Percentiles rank a stretch among this genome's conserved stretches.
Conservation (phyloP, 1,140 invertebrate genomes). For the Cherax destructor region DNA sequence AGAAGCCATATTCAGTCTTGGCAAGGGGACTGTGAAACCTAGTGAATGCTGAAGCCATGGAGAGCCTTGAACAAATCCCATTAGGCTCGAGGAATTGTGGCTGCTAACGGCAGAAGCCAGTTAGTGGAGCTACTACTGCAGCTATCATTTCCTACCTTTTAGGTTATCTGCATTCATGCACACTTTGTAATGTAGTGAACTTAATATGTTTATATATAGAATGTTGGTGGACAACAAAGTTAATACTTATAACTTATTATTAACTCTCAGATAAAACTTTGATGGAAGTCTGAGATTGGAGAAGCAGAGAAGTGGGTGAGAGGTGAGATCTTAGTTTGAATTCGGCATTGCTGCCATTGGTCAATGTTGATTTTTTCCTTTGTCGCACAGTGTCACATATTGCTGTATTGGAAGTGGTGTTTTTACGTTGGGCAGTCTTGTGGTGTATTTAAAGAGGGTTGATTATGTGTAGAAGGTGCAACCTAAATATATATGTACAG, state of each 20-base stretch:
- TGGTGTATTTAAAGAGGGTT: conserved; percentile 44
- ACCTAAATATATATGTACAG: conserved; percentile 6
- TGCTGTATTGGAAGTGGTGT: conserved; percentile 62
- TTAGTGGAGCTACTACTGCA: conserved; percentile 12
- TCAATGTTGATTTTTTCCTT: conserved; percentile 52
- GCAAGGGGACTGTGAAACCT: conserved; percentile 29
- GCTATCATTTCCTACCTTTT: not conserved
- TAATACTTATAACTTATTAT: conserved; percentile 41
- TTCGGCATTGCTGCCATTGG: conserved; percentile 37
- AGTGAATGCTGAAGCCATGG: not conserved
- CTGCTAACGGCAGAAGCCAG: conserved; percentile 25
- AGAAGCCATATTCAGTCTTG: not conserved
- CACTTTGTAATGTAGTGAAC: conserved; percentile 11
- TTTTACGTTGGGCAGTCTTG: conserved; percentile 61
- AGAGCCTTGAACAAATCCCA: conserved; percentile 28
- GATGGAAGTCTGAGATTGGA: conserved; percentile 45
- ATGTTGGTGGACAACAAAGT: not conserved
- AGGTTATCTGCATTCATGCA: not conserved
- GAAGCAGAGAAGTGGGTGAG: conserved; percentile 49
- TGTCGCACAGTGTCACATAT: conserved; percentile 60
- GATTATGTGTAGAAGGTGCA: conserved; percentile 59
- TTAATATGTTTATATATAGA: not conserved
- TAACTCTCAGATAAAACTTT: conserved; percentile 56
- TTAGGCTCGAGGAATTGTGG: conserved; percentile 40
- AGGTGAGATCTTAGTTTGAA: conserved; percentile 60